Base-by-base conservation (phyloP, 2,113 vertebrate species). In the Psittacus erithacus region DNA sequence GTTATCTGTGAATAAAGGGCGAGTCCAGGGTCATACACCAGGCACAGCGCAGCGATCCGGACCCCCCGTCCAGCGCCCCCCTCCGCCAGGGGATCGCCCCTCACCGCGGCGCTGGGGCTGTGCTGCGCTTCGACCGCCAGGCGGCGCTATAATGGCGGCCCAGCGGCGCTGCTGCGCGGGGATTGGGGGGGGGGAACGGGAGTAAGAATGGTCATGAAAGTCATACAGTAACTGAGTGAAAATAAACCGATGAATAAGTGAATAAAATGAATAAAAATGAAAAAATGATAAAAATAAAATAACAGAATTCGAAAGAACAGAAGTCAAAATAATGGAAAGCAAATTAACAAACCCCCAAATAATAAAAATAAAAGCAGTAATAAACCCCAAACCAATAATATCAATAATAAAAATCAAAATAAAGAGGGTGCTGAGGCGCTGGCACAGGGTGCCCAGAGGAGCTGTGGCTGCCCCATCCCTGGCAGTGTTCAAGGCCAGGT, bases 1-100 rank as follows among this genome's bases (percentile, higher is more conserved):
- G 98, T 98, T 98, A 98, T 98, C 98, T 98, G 99, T 99, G 98
- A 99, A 99, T 97, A 98, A 98, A 98, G 98, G 98, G 20, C 53
- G 53, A 55, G 53, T 59, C n/a, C 57, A n/a, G 33, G 57, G 33
- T 59, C 57, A 59, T 9, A 59, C 57, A 59, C 57, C 55, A 35
- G 20, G 7, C 57, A 59, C 57, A 23, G 57, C 23, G 20, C 55
- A 59, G 33, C 55, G 55, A 22, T 14, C 19, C 12, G 31, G 11
- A 22, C 20, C 33, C 19, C 19, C 31, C 12, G 12, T 22, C 12
- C 55, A 22, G 55, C 19, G 12, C 19, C 55, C 4, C 17, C 29
- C 53, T 3, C 29, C 10, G 7, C 29, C 18, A 5, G 31, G 31
- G 19, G 53, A 33, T 33, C 53, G 18, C 53, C 53, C 31, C 11